Evolutionary conservation across 2,113 vertebrate species (phyloP), one percentile per base, ranked within the genome.

Genomic region (Heterochromis multidens): DNA sequence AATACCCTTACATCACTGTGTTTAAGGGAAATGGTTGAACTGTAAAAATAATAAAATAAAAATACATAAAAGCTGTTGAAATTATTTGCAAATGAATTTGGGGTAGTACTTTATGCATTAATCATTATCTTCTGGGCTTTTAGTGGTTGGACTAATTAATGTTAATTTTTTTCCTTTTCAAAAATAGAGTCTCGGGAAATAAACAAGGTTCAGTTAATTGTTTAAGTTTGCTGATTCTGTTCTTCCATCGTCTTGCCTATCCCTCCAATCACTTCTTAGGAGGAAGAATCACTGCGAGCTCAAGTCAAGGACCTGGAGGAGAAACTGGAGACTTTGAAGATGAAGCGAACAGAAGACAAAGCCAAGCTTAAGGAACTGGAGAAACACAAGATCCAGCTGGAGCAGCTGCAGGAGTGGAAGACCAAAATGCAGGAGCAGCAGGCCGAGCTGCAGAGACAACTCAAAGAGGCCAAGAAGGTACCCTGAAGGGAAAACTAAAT

Each of bases 351-450:
- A 0, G 99, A 99, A 87, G 99, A 99, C 95, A 99, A 99, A 90
- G 96, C 95, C 0, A 99, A 99, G 92, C 96, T 99, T 7, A 99
- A 99, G 87, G 99, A 99, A 94, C 96, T 99, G 35, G 99, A 99
- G 96, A 99, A 99, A 72, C 96, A 97, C 93, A 98, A 98, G 96
- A 99, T 99, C 91, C 99, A 99, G 91, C 95, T 99, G 94, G 98
- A 99, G 93, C 98, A 99, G 93, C 97, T 99, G 85, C 98, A 99
- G 79, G 99, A 99, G 88, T 99, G 99, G 99, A 99, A 98, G 94
- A 97, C 90, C 95, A 99, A 99, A 82, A 99, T 99, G 97, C 98
- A 99, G 89, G 99, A 99, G 85, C 98, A 99, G 87, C 99, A 99
- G 94, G 93, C 96, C 0, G 98, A 99, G 0, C 96, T 99, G 81